These are phyloP conservation scores for Agrilus mali DNA, from an alignment of 2,888 invertebrate species.

Conservation along the genomic window DNA sequence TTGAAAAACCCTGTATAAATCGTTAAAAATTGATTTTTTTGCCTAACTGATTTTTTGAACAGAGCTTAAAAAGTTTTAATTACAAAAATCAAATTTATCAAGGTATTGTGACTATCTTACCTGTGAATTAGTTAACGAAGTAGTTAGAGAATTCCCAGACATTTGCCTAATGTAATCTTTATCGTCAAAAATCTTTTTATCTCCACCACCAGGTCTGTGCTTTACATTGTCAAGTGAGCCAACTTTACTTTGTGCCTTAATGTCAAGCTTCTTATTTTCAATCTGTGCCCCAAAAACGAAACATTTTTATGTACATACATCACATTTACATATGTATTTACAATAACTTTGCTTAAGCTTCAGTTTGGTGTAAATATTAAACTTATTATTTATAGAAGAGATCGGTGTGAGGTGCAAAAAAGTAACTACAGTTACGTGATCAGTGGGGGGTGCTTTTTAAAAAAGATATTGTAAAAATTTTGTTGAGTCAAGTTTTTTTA, in stretches of 20 bases:
- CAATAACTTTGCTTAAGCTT: not conserved
- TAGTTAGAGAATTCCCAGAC: conserved; percentile 36
- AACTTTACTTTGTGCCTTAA: conserved; percentile 86
- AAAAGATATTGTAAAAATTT: too few relatives aligned
- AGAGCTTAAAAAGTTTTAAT: too few relatives aligned
- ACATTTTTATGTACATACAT: not conserved
- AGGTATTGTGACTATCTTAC: conserved; percentile 28
- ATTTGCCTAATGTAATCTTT: conserved; percentile 77
- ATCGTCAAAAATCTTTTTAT: conserved; percentile 88
- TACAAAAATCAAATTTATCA: too few relatives aligned
- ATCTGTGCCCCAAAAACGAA: conserved; percentile 44
- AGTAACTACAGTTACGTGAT: too few relatives aligned
- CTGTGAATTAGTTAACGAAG: conserved; percentile 42
- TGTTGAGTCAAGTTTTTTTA: too few relatives aligned
- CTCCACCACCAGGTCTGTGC: conserved; percentile 86
- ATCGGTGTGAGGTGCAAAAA: too few relatives aligned
- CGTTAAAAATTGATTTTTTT: too few relatives aligned
- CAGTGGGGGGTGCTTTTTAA: too few relatives aligned
- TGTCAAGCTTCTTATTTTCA: conserved; percentile 79
- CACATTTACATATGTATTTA: not conserved
- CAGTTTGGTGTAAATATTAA: not conserved
- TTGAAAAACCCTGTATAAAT: too few relatives aligned
- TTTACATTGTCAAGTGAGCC: conserved; percentile 85
- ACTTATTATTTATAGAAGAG: too few relatives aligned
- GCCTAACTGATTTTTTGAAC: too few relatives aligned